phyloP scores from a whole-genome alignment of 1,140 invertebrate species.

The Drosophila pachea region DNA sequence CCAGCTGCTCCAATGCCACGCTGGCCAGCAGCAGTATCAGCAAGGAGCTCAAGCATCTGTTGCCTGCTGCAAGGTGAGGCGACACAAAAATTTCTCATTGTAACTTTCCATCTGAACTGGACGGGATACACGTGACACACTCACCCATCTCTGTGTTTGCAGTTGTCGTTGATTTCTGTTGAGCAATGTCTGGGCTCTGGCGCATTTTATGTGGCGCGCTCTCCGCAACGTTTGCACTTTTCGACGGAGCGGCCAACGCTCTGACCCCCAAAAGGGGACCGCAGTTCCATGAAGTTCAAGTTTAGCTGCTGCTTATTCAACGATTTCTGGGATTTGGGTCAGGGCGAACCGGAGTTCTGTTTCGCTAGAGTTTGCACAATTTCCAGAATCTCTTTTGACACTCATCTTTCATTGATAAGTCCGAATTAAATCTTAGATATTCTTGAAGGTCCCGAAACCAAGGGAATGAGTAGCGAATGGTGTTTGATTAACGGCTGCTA shows the following conservation, averaged over 20 bases:
- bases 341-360: slow-evolving; percentile 13
- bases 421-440: background rate
- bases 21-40: slow-evolving; percentile 28
- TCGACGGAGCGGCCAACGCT: slow-evolving; percentile 12
- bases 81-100: too few relatives aligned
- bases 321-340: slow-evolving; percentile 23
- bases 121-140: background rate
- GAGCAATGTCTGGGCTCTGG: background rate
- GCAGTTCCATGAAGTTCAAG: slow-evolving; percentile 39
- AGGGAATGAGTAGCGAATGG: background rate
- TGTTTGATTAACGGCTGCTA: background rate
- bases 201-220: slow-evolving; percentile 31
- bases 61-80: background rate
- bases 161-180: slow-evolving; percentile 8
- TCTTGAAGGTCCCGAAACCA: background rate
- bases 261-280: slow-evolving; percentile 20
- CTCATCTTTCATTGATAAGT: slow-evolving; percentile 7
- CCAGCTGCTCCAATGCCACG: slow-evolving; percentile 21
- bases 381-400: background rate
- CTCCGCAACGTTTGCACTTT: slow-evolving; percentile 32
- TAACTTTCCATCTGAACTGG: background rate
- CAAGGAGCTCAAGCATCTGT: slow-evolving; percentile 3
- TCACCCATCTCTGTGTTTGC: slow-evolving; percentile 27
- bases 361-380: slow-evolving; percentile 29
- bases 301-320: slow-evolving; percentile 26